Conservation (phyloP, 2,888 invertebrate genomes). For the Neoitamus cyanurus region DNA sequence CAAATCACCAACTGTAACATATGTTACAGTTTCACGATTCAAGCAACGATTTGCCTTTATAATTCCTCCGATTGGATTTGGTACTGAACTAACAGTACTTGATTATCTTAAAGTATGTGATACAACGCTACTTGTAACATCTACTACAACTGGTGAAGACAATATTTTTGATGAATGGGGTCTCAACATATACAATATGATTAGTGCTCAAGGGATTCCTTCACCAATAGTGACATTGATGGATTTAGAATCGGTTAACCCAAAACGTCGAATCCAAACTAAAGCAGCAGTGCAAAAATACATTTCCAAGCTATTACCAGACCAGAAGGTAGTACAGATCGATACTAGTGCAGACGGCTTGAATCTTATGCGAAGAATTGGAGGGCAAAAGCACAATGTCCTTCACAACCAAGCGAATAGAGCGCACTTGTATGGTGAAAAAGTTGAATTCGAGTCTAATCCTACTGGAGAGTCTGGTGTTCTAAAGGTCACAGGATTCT, state of each 20-base stretch:
- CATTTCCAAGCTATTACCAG: conserved; percentile 80
- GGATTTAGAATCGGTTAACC: conserved; percentile 78
- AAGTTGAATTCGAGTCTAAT: conserved; percentile 73
- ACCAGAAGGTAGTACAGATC: conserved; percentile 82
- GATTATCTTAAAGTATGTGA: conserved; percentile 91
- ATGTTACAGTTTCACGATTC: conserved; percentile 83
- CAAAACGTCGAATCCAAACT: conserved; percentile 75
- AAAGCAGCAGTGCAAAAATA: conserved; percentile 64
- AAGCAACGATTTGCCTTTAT: conserved; percentile 90
- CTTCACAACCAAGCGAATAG: conserved; percentile 82
- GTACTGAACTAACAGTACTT: conserved; percentile 68
- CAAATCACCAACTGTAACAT: conserved; percentile 73
- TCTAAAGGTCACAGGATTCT: conserved; percentile 85
- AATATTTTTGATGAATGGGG: conserved; percentile 84
- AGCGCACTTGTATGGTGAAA: conserved; percentile 86
- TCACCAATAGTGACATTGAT: conserved; percentile 80
- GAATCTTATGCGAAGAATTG: conserved; percentile 78
- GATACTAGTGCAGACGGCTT: conserved; percentile 82
- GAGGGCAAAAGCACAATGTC: conserved; percentile 82
- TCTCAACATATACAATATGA: conserved; percentile 78
- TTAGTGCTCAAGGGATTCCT: conserved; percentile 85
- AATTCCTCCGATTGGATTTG: conserved; percentile 77
- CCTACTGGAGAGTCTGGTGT: conserved; percentile 69
- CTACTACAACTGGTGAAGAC: conserved; percentile 72
- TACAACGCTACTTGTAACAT: conserved; percentile 82